Base-by-base conservation (phyloP, 2,797 vertebrate species). In the Neoniphon sammara region DNA sequence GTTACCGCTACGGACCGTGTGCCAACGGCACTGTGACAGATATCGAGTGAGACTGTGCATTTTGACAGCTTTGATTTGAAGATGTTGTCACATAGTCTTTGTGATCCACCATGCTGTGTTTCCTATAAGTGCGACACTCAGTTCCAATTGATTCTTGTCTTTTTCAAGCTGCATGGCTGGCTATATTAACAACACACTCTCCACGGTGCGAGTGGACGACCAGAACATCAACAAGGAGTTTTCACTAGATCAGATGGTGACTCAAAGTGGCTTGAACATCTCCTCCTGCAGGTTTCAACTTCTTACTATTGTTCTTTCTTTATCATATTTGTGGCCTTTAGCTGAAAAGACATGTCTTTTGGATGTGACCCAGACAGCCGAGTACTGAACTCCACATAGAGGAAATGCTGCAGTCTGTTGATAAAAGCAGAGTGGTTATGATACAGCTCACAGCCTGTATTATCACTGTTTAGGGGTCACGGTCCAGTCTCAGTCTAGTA, bases 181-280 rank as follows among this genome's bases (percentile, higher is more conserved):
- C 8, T 99, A 98, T 73, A 92, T 98, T 89, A 96, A 95, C 92
- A 92, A 96, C 92, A 96, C 96, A 39, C 94, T 99, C 7, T 98
- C 97, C 0, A 21, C 91, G 15, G 96, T 95, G 73, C 68, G 42
- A 42, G 73, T 94, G 72, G 84, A 57, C 50, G 87, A 96, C 85
- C 89, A 87, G 0, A 91, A 83, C 44, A 73, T 91, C 10, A 9
- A 0, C 0, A 81, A 70, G 21, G 91, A 73, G 66, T 91, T 95
- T 80, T 61, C 17, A 21, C 1, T 14, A 0, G 0, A 2, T 0
- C 80, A 90, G 78, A 85, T 84, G 80, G 47, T 64, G 14, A 90
- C 88, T 2, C n/a, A 78, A n/a, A 62, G 46, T 63, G 87, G 78
- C 0, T 2, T 73, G 6, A 83, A 87, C 10, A 89, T 94, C 73